These are phyloP conservation scores for Rhinolophus sinicus DNA, from an alignment of 2,113 vertebrate genomes.

Conservation along the genomic window DNA sequence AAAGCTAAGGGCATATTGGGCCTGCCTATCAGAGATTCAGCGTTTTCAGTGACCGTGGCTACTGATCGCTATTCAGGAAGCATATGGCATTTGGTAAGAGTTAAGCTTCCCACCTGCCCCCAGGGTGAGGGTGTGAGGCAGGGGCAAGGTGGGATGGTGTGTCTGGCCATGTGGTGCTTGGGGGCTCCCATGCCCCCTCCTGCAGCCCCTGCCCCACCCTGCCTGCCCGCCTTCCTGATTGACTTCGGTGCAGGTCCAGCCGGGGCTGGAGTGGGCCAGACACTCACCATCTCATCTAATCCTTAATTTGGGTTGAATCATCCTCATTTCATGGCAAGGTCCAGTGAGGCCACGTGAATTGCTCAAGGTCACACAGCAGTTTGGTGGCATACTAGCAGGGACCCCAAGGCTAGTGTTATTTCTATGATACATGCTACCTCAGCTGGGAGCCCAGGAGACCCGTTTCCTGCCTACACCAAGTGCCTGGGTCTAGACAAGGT, in stretches of 20 bases:
- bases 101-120: not conserved
- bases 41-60: not conserved
- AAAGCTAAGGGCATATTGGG: rapidly evolving
- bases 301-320: not conserved
- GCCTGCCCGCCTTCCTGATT: not conserved
- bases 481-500: not conserved
- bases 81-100: not conserved
- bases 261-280: not conserved
- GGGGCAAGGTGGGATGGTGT: not conserved
- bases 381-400: not conserved
- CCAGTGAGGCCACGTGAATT: not conserved
- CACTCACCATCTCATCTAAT: no score
- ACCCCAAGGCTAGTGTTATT: not conserved
- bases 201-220: not conserved
- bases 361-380: not conserved
- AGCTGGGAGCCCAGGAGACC: not conserved
- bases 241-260: not conserved
- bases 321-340: not conserved
- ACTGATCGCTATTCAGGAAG: not conserved
- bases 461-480: not conserved
- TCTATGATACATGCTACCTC: not conserved
- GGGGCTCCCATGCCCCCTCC: not conserved
- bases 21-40: not conserved
- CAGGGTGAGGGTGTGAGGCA: not conserved
- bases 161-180: not conserved